A percentile compares a stretch with the other conserved stretches of the same genome.
These are phyloP conservation scores for Drosophila auraria DNA, from an alignment of 1,140 invertebrate genomes.

Conservation along the genomic window DNA sequence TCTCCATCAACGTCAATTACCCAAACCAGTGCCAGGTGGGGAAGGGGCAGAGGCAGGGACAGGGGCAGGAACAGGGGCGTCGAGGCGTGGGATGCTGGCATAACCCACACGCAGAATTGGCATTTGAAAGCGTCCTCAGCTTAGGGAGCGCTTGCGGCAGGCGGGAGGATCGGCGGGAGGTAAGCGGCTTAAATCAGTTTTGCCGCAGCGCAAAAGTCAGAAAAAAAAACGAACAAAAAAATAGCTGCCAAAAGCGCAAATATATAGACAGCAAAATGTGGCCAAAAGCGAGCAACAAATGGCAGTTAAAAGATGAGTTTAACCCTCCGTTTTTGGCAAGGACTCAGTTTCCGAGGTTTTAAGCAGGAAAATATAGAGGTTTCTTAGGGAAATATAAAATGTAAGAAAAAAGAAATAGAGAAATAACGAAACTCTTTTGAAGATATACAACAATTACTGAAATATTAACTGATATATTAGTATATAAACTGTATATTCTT, in stretches of 20 bases:
- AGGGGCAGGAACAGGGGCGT: too few species aligned
- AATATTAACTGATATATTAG: too few species aligned
- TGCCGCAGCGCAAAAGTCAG: conserved; percentile 54
- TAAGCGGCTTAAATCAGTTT: conserved; percentile 81
- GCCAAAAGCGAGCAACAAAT: conserved; percentile 49
- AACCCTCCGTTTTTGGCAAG: neutral
- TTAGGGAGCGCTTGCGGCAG: conserved; percentile 9
- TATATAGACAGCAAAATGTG: conserved; percentile 10
- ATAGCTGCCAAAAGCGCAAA: neutral
- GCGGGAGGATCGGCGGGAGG: conserved; percentile 8
- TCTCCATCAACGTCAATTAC: conserved; percentile 78
- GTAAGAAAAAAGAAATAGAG: too few species aligned
- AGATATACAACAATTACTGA: too few species aligned
- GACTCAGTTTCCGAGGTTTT: too few species aligned
- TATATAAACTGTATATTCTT: too few species aligned
- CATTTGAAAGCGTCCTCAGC: conserved; percentile 46
- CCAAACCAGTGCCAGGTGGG: conserved; percentile 54
- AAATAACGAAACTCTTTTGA: too few species aligned
- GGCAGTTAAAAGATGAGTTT: conserved; percentile 24
- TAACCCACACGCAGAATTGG: conserved; percentile 55
- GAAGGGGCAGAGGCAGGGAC: neutral
- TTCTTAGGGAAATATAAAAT: too few species aligned
- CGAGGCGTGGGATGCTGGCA: conserved; percentile 6
- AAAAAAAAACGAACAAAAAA: conserved; percentile 37
- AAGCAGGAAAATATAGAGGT: too few species aligned